Conservation (phyloP, 2,113 vertebrate species). For the Cromileptes altivelis region DNA sequence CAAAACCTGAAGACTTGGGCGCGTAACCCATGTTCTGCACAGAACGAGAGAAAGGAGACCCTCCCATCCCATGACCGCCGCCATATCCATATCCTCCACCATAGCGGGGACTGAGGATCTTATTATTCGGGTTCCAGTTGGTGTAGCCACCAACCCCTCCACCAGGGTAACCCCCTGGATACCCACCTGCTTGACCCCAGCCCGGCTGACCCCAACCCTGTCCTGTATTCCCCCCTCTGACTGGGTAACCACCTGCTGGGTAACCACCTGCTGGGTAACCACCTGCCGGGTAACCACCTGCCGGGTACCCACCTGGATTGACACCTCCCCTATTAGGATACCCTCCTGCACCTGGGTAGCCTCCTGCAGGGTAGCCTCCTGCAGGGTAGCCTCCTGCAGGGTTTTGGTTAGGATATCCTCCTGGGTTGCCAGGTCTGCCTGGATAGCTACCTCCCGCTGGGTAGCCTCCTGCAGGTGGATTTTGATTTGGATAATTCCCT, state of each 20-base stretch:
- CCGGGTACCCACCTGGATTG: not conserved
- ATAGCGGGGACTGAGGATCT: slow-evolving; percentile 82
- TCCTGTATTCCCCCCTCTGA: slow-evolving; percentile 65
- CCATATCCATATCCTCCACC: slow-evolving; percentile 79
- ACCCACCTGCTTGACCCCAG: slow-evolving; percentile 57
- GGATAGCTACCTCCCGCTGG: slow-evolving; percentile 42
- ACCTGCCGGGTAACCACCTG: no score
- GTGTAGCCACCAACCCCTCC: slow-evolving; percentile 74
- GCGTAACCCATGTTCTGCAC: slow-evolving; percentile 77
- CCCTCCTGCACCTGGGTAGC: slow-evolving; percentile 6
- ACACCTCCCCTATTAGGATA: not conserved
- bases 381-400: not conserved
- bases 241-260: slow-evolving; percentile 72
- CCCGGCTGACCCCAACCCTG: slow-evolving; percentile 64
- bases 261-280: slow-evolving; percentile 10
- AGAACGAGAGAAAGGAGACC: slow-evolving; percentile 81
- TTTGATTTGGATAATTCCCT: slow-evolving; percentile 20
- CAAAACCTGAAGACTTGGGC: slow-evolving; percentile 81
- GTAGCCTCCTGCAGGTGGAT: slow-evolving; percentile 51
- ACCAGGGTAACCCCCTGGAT: slow-evolving; percentile 70
- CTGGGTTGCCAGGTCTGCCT: slow-evolving; percentile 31
- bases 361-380: slow-evolving; percentile 21
- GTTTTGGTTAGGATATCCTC: slow-evolving; percentile 34
- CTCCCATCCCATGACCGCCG: slow-evolving; percentile 70
- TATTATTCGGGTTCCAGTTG: slow-evolving; percentile 85